Evolutionary conservation across 2,113 vertebrate species (phyloP).

Genomic region (Nesospiza acunhae): DNA sequence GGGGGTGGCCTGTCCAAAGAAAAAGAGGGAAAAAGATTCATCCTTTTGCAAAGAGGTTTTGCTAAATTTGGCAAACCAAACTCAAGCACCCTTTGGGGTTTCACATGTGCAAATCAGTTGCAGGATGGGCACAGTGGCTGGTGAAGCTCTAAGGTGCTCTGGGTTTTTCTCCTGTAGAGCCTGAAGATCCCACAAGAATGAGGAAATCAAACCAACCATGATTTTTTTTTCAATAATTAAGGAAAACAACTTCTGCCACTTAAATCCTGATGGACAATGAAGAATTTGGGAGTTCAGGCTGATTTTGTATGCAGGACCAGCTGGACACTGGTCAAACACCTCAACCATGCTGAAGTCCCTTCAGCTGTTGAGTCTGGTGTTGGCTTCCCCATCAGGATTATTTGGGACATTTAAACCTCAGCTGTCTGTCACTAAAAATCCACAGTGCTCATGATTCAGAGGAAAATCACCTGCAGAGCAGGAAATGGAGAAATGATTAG

Average conservation of each 20-base stretch:
- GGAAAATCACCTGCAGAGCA: neutral
- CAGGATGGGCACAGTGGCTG: neutral
- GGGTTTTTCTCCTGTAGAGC: neutral
- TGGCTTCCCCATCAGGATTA: neutral
- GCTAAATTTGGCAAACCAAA: neutral
- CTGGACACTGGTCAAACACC: neutral
- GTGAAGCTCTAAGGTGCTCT: neutral
- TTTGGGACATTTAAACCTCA: neutral
- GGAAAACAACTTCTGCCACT: neutral
- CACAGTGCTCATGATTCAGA: rapidly evolving
- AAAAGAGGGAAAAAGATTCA: neutral
- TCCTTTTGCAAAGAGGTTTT: neutral
- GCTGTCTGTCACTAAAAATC: neutral
- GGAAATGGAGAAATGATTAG: neutral
- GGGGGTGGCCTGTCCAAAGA: constrained; percentile 71
- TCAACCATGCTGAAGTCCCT: neutral
- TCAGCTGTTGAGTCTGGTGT: neutral
- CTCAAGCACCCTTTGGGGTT: neutral
- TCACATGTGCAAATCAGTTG: neutral
- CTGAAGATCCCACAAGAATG: neutral
- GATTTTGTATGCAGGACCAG: neutral
- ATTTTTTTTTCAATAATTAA: neutral
- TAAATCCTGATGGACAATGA: neutral
- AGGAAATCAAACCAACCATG: neutral
- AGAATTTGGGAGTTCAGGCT: neutral